phyloP scores from a whole-genome alignment of 92 coral and sea anemone species.

The Actinernus sp. region DNA sequence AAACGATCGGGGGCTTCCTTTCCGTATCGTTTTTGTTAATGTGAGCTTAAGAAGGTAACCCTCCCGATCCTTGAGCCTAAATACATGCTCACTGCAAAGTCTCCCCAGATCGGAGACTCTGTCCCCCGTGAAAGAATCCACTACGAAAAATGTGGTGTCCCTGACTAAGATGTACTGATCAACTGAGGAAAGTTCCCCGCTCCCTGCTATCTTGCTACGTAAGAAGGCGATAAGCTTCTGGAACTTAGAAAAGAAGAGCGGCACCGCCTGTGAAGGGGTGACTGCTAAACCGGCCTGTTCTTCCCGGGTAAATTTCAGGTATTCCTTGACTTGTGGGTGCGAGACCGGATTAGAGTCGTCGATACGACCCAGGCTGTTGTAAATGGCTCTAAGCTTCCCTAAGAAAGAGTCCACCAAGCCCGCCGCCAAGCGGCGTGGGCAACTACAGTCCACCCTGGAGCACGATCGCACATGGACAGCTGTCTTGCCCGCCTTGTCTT shows the following conservation, averaged over 20 bases:
- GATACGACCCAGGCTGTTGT: neutral
- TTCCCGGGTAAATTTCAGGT: conserved; percentile 25
- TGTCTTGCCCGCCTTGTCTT: neutral
- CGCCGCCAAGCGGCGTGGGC: conserved; percentile 3
- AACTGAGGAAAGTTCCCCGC: neutral
- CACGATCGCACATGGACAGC: too few species aligned
- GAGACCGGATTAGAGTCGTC: conserved; percentile 8
- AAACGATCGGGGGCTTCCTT: conserved; percentile 7
- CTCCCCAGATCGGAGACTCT: conserved; percentile 49
- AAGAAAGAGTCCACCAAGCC: neutral
- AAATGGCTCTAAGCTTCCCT: conserved; percentile 12
- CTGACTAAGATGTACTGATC: conserved; percentile 20
- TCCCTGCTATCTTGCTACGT: neutral
- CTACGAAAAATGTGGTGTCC: conserved; percentile 27
- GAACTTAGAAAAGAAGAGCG: conserved; percentile 9
- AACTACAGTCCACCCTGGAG: neutral
- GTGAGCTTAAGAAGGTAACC: conserved; percentile 43
- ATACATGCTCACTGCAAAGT: conserved; percentile 10
- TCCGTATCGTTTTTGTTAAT: conserved; percentile 7
- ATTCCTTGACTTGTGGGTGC: conserved; percentile 23
- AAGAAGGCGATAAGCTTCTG: neutral
- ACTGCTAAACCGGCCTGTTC: conserved; percentile 16
- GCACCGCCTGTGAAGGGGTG: too few species aligned
- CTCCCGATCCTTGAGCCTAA: conserved; percentile 15
- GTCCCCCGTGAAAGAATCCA: conserved; percentile 34